Base-by-base conservation (phyloP, 2,888 invertebrate genomes). In the Eucera pruinosa region DNA sequence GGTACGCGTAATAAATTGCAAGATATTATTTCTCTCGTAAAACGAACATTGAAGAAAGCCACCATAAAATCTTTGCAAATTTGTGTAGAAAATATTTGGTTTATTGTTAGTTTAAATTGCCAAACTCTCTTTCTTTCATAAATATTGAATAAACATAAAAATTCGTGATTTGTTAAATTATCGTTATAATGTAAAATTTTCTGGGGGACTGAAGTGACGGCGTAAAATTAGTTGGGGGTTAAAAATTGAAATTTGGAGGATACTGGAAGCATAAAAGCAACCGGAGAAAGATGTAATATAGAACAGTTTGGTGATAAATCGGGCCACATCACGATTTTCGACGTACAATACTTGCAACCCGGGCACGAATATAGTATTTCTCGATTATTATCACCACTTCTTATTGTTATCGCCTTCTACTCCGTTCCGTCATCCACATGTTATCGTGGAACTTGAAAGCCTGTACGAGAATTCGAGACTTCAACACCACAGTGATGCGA, bases 381-480 rank as follows among this genome's bases (percentile, higher is more conserved):
- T 78, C 78, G 66, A 81, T 66, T 73, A 81, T 66, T 73, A 65
- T 81, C 81, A 77, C 73, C 78, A 78, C 73, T 81, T 80, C 76
- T 75, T 72, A 69, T 78, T 67, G 72, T 80, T 78, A 78, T 82
- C 84, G 84, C 75, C 72, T 78, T 78, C 71, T 74, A 74, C 80
- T 82, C 76, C 84, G 85, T 90, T 89, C 89, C 90, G 91, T 91
- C 90, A 91, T 89, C 90, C 91, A 91, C 91, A 91, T 90, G 91
- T 89, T 84, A 87, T 85, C 87, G 88, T 88, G 89, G 87, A 83
- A 81, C 78, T 84, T 74, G 71, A 82, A 73, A 79, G 57, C 61
- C 66, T 2, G 52, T 48, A 13, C 39, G 7, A 11, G 33, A 15
- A 48, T 1, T 18, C 23, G 52, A 65, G 25, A 36, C 27, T 23